Evolutionary conservation across 2,888 invertebrate genomes (phyloP).

Genomic region (Laspeyria flexula): DNA sequence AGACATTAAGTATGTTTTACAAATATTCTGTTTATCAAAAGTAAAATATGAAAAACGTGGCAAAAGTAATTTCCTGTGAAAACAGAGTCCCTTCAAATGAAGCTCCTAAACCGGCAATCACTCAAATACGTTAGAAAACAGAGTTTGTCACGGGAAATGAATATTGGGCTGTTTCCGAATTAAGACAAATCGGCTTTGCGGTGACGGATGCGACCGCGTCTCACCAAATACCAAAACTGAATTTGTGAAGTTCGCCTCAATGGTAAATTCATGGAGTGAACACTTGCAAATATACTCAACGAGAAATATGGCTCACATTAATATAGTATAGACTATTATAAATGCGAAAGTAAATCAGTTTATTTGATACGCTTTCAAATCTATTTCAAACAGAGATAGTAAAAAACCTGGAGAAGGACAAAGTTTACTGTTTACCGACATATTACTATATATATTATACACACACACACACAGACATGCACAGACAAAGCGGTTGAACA

Average conservation of each 20-base stretch:
- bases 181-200: conserved; percentile 61
- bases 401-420: too few relatives aligned
- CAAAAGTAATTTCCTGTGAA: conserved; percentile 31
- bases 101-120: conserved; percentile 45
- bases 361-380: too few relatives aligned
- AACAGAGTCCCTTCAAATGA: conserved; percentile 25
- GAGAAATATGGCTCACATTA: too few relatives aligned
- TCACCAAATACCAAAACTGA: conserved; percentile 33
- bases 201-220: conserved; percentile 42
- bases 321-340: too few relatives aligned
- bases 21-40: neutral
- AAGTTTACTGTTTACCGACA: too few relatives aligned
- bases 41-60: conserved; percentile 7
- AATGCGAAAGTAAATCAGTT: too few relatives aligned
- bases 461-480: too few relatives aligned
- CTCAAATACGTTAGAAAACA: conserved; percentile 55
- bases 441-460: too few relatives aligned
- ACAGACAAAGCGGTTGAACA: too few relatives aligned
- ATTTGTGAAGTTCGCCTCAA: conserved; percentile 33
- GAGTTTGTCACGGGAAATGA: conserved; percentile 58
- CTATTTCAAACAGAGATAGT: too few relatives aligned
- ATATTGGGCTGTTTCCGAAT: conserved; percentile 59
- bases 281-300: conserved; percentile 15
- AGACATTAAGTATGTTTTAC: neutral
- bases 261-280: conserved; percentile 29